These are phyloP conservation scores for Phasianus colchicus DNA, from an alignment of 2,113 vertebrate species.

Conservation along the genomic window DNA sequence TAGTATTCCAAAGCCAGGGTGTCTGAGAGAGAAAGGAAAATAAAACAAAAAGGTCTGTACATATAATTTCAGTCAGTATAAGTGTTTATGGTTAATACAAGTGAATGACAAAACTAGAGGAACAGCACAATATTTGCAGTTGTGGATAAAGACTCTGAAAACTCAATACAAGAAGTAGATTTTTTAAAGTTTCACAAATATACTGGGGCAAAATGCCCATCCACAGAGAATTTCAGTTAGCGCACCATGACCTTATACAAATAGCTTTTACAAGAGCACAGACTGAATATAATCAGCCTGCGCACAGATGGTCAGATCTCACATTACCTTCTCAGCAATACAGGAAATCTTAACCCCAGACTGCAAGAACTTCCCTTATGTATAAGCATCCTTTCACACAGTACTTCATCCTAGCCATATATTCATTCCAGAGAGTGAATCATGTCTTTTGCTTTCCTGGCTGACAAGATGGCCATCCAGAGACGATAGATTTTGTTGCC, in stretches of 20 bases:
- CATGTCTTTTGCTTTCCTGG: not conserved
- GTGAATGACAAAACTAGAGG: not conserved
- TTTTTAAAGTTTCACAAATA: not conserved
- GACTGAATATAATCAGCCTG: not conserved
- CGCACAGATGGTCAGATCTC: not conserved
- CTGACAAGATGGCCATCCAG: not conserved
- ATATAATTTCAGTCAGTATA: not conserved
- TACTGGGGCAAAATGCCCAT: not conserved
- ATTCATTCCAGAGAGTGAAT: not conserved
- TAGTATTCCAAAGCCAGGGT: constrained; percentile 96
- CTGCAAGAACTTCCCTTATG: not conserved
- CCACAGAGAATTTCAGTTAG: not conserved
- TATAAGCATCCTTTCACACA: not conserved
- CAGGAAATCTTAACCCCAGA: not conserved
- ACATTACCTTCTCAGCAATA: not conserved
- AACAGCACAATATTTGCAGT: not conserved
- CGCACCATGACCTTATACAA: not conserved
- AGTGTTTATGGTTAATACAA: not conserved
- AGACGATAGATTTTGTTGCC: not conserved
- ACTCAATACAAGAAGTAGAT: not conserved
- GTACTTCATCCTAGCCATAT: not conserved
- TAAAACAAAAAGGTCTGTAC: not conserved
- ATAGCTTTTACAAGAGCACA: not conserved
- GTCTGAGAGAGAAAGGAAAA: constrained; percentile 77
- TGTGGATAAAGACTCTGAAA: not conserved